Evolutionary conservation across 2,797 vertebrate genomes (phyloP).

Genomic region (Oceanodroma leucorhoa): DNA sequence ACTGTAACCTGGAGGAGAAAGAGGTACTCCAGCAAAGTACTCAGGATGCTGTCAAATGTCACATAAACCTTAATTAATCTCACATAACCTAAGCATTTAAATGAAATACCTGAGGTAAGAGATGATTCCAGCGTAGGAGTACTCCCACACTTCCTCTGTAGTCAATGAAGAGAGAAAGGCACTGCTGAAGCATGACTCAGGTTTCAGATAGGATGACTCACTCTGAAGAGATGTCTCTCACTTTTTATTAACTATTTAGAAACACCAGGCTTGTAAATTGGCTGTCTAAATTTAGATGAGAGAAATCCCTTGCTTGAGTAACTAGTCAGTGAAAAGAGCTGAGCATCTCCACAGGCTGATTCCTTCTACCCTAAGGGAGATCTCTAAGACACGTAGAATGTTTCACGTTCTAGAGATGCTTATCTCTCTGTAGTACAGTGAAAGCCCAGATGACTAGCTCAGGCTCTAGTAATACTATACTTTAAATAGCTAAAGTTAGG

Average conservation of each 20-base stretch:
- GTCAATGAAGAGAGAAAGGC: constrained; percentile 56
- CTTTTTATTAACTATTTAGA: constrained; percentile 49
- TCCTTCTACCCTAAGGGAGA: not conserved
- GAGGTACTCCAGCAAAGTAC: not conserved
- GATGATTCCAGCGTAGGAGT: constrained; percentile 5
- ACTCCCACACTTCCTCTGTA: constrained; percentile 20
- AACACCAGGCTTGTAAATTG: not conserved
- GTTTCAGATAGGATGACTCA: constrained; percentile 36
- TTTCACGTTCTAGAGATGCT: not conserved
- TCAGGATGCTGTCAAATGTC: not conserved
- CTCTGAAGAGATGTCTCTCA: not conserved
- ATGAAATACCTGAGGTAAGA: constrained; percentile 20
- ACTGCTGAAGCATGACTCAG: constrained; percentile 40
- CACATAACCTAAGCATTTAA: constrained; percentile 18
- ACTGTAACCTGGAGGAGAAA: not conserved
- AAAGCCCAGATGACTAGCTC: not conserved
- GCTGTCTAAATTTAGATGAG: not conserved
- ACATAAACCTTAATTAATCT: constrained; percentile 37
- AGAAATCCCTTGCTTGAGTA: not conserved
- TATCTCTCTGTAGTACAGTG: not conserved
- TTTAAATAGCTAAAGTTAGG: not conserved
- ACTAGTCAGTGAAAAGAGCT: not conserved
- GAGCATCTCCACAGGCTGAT: not conserved
- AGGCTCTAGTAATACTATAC: not conserved
- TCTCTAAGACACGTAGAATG: not conserved